Evolutionary conservation across 2,797 vertebrate genomes (phyloP).

Genomic region (Cuculus canorus): DNA sequence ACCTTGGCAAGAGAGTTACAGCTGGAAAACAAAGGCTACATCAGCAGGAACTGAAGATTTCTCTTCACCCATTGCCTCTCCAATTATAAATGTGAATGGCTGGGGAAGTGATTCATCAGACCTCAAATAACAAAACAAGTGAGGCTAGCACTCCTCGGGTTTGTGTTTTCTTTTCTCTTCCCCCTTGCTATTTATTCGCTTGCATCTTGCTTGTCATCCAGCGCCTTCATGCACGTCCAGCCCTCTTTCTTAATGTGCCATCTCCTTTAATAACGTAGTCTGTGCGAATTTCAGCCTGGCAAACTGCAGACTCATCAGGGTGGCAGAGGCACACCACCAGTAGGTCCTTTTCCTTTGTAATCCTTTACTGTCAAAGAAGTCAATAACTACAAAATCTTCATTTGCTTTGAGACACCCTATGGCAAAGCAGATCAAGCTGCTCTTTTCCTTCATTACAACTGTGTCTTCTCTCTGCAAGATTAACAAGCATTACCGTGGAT

Average conservation of each 20-base stretch:
- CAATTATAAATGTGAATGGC: not conserved
- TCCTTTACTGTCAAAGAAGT: not conserved
- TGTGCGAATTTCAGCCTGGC: not conserved
- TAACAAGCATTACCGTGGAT: not conserved
- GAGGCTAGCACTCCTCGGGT: not conserved
- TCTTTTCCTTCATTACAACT: not conserved
- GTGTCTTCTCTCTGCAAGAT: not conserved
- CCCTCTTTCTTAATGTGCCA: not conserved
- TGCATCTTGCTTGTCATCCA: not conserved
- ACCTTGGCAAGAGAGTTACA: not conserved
- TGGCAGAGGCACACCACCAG: not conserved
- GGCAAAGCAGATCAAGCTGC: not conserved
- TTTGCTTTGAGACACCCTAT: constrained; percentile 1
- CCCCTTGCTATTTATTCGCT: not conserved
- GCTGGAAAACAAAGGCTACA: not conserved
- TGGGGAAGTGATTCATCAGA: not conserved
- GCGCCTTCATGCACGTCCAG: not conserved
- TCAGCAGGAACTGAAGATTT: not conserved
- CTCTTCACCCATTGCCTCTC: not conserved
- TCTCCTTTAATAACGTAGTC: not conserved
- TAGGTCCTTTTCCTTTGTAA: not conserved
- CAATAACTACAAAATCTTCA: not conserved
- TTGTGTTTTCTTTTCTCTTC: not conserved
- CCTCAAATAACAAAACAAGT: not conserved
- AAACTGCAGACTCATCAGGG: not conserved